These are phyloP conservation scores for Myotis vivesi DNA, from an alignment of 2,797 vertebrate species.

Conservation along the genomic window DNA sequence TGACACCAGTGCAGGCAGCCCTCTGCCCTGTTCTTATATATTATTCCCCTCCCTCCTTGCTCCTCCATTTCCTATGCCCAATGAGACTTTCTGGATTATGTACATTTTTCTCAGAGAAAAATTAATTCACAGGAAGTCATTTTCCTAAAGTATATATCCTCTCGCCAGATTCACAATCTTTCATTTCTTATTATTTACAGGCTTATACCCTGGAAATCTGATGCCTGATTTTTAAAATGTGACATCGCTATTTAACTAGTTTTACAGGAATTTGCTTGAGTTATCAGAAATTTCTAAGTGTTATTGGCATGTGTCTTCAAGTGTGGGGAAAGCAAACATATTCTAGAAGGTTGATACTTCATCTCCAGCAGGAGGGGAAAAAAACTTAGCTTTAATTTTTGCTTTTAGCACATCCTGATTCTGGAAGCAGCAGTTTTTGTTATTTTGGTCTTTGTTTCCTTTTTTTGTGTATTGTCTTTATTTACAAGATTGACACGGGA, in stretches of 20 bases:
- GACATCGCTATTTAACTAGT: neutral
- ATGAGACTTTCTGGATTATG: neutral
- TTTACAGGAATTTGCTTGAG: neutral
- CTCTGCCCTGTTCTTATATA: neutral
- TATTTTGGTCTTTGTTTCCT: constrained; percentile 6
- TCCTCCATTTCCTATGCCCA: neutral
- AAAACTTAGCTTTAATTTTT: neutral
- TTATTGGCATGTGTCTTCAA: neutral
- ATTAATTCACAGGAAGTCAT: neutral
- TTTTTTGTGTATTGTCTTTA: neutral
- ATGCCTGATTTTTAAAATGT: neutral
- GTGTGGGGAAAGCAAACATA: neutral
- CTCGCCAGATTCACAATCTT: neutral
- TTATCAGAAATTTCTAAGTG: neutral
- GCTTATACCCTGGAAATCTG: neutral
- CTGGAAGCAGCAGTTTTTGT: neutral
- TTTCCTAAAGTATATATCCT: constrained; percentile 23
- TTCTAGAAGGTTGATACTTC: neutral
- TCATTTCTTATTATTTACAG: constrained; percentile 17
- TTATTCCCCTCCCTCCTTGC: neutral
- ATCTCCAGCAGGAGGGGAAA: neutral
- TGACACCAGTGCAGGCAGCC: neutral
- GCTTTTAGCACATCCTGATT: neutral
- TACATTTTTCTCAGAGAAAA: neutral
- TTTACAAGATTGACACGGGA: neutral